Base-by-base conservation (phyloP, 2,113 vertebrate species). In the Pseudorhombus dupliciocellatus region DNA sequence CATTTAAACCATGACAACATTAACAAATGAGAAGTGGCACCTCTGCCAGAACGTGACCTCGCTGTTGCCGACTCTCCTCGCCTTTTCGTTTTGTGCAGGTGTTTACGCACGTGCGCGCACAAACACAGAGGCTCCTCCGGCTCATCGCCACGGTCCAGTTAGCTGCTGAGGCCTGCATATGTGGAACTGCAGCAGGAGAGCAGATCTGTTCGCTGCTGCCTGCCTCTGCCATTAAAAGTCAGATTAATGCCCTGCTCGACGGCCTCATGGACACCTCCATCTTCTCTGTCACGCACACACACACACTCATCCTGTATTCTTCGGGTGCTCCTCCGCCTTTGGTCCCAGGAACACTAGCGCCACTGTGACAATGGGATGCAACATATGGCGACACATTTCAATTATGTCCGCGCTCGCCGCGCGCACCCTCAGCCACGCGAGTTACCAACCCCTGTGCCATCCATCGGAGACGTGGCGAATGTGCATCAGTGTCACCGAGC, bases 181-280 rank as follows among this genome's bases (percentile, higher is more conserved):
- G 51, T 79, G 70, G 75, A 67, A 66, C 59, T 75, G 73, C 63
- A 48, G 70, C 79, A 72, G 71, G 79, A 89, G 79, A 78, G 57
- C 7, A 1, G 63, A 60, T 37, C 79, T 58, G 65, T 70, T 77
- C 61, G 44, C 71, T 62, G 69, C 57, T 73, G 68, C 53, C 76
- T 75, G 77, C 62, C 71, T 85, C 55, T 55, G 44, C 84, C 83
- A 90, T 91, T 88, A 89, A 89, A 89, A 84, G 82, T 64, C 80
- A 84, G 66, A 89, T 90, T 73, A 90, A 85, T 7, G 53, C 81
- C 83, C 82, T 73, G 63, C 55, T 73, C 70, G 63, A 76, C 88
- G 79, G 53, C 61, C 70, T 54, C 64, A 55, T 26, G 62, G 78
- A 76, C 75, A 70, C 83, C 77, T 86, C 80, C 60, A 66, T 72